These are phyloP conservation scores for Penaeus japonicus DNA, from an alignment of 1,140 invertebrate genomes.

Conservation along the genomic window DNA sequence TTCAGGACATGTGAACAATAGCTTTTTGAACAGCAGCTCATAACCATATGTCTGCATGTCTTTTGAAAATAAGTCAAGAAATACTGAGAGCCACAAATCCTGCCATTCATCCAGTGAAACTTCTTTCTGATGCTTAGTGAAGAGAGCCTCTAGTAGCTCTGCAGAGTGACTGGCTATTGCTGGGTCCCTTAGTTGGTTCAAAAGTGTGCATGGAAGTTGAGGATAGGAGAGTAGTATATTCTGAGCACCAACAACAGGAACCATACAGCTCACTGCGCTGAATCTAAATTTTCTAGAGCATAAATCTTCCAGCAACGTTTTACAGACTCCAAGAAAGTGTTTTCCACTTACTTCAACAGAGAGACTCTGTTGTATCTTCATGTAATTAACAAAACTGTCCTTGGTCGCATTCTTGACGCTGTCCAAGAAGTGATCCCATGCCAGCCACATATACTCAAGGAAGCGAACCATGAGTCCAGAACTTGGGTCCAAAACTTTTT, in stretches of 20 bases:
- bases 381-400: conserved; percentile 38
- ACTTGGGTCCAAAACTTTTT: background rate
- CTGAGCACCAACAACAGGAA: conserved; percentile 33
- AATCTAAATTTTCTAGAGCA: conserved; percentile 10
- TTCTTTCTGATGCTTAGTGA: conserved; percentile 24
- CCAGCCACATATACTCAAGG: conserved; percentile 38
- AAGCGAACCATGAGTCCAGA: conserved; percentile 10
- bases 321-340: conserved; percentile 24
- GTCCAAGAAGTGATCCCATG: conserved; percentile 48
- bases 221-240: background rate
- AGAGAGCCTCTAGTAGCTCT: conserved; percentile 33
- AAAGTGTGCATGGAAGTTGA: background rate
- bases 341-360: conserved; percentile 7
- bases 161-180: conserved; percentile 42
- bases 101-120: conserved; percentile 16
- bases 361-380: conserved; percentile 19
- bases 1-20: conserved; percentile 42
- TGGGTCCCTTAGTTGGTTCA: conserved; percentile 28
- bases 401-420: conserved; percentile 39
- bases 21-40: conserved; percentile 51
- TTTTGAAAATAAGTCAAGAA: conserved; percentile 35
- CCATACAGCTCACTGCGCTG: conserved; percentile 47
- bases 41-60: conserved; percentile 55
- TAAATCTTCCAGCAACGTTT: conserved; percentile 9
- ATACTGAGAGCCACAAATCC: conserved; percentile 28